Evolutionary conservation across 2,797 vertebrate genomes (phyloP).

Genomic region (Falco cherrug): DNA sequence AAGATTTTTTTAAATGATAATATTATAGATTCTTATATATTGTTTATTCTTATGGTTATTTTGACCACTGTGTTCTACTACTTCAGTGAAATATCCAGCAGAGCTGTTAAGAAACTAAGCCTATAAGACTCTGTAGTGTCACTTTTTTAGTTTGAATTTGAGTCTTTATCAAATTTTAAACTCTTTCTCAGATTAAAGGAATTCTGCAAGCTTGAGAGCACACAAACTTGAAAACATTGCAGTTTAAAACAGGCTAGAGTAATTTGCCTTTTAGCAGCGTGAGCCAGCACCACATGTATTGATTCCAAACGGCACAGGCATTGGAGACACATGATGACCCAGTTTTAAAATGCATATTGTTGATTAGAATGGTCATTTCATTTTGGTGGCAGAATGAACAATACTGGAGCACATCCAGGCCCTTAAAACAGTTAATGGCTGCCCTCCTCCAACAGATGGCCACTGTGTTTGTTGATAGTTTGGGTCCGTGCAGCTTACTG

Average conservation of each 20-base stretch:
- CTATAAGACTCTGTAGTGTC: not conserved
- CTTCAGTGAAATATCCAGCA: not conserved
- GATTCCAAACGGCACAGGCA: not conserved
- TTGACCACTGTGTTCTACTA: not conserved
- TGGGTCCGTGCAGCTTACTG: constrained; percentile 6
- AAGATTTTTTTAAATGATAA: not conserved
- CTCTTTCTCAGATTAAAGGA: not conserved
- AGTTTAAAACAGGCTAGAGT: not conserved
- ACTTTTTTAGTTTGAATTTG: not conserved
- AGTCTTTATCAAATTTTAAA: not conserved
- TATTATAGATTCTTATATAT: not conserved
- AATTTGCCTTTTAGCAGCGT: not conserved
- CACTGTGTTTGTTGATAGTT: constrained; percentile 34
- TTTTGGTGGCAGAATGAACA: constrained; percentile 67
- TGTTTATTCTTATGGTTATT: not conserved
- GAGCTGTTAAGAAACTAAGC: not conserved
- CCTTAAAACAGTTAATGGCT: constrained; percentile 54
- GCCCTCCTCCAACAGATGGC: constrained; percentile 74
- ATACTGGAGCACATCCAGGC: constrained; percentile 67
- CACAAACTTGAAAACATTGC: not conserved
- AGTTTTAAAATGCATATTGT: constrained; percentile 14
- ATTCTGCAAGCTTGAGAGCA: not conserved
- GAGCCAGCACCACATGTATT: not conserved
- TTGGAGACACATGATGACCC: not conserved
- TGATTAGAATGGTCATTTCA: constrained; percentile 63